A percentile compares a stretch with the other conserved stretches of the same genome.
Evolutionary conservation across 2,113 vertebrate genomes (phyloP).

Genomic region (Chloropsis cyanopogon): DNA sequence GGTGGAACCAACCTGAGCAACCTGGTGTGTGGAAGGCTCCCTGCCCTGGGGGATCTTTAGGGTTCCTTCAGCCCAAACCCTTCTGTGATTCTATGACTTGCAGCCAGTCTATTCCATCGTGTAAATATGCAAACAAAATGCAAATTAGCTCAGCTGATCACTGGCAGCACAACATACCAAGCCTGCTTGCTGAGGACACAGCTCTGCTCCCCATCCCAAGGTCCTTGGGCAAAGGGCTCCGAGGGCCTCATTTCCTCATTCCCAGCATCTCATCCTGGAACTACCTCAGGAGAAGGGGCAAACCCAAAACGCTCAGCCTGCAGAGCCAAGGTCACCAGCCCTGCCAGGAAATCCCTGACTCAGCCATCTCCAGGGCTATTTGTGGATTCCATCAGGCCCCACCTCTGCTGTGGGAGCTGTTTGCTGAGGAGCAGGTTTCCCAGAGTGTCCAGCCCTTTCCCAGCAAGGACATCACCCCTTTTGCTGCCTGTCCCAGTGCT

Average conservation of each 20-base stretch:
- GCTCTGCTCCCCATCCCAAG: background rate
- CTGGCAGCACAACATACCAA: background rate
- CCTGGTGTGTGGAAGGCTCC: background rate
- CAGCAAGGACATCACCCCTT: background rate
- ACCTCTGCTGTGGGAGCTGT: background rate
- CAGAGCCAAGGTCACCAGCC: background rate
- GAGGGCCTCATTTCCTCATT: background rate
- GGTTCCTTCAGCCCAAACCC: background rate
- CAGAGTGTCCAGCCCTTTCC: background rate
- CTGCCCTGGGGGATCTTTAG: background rate
- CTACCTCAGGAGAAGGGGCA: accelerated
- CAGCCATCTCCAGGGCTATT: background rate
- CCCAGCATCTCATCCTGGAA: accelerated
- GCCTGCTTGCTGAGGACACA: background rate
- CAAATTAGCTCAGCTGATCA: background rate
- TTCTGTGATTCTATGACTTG: background rate
- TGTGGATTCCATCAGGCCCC: background rate
- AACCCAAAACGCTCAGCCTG: background rate
- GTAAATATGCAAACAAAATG: background rate
- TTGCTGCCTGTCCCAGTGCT: background rate
- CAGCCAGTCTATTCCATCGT: too few relatives aligned
- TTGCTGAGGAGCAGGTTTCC: background rate
- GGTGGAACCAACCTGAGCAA: background rate
- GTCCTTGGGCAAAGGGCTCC: background rate
- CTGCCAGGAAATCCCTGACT: background rate